Evolutionary conservation across 2,113 vertebrate genomes (phyloP).

Genomic region (Takifugu flavidus): DNA sequence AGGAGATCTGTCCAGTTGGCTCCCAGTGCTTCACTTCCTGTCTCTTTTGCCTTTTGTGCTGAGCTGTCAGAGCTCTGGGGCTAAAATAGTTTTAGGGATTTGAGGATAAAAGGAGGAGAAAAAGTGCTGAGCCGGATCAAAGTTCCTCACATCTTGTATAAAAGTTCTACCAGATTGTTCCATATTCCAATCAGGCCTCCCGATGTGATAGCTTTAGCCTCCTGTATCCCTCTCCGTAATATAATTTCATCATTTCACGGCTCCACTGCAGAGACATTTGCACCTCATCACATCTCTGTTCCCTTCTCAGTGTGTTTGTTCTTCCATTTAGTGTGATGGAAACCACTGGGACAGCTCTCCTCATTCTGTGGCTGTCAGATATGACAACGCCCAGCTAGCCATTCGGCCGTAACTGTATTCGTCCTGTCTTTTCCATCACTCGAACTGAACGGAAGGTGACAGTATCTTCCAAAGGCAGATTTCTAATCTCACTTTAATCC

Average conservation of each 20-base stretch:
- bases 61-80: constrained; percentile 38
- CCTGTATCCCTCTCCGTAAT: constrained; percentile 40
- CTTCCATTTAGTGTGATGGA: constrained; percentile 37
- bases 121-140: constrained; percentile 62
- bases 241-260: constrained; percentile 55
- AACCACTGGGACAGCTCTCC: constrained; percentile 20
- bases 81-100: constrained; percentile 58
- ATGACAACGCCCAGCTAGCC: constrained; percentile 25
- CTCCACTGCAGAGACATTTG: constrained; percentile 29
- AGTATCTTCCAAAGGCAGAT: constrained; percentile 33
- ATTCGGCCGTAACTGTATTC: constrained; percentile 24
- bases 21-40: constrained; percentile 20
- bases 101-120: constrained; percentile 27
- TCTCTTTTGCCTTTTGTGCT: constrained; percentile 52
- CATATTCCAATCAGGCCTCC: constrained; percentile 61
- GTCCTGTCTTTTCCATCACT: constrained; percentile 8
- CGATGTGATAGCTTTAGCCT: constrained; percentile 40
- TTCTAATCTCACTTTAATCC: constrained; percentile 55
- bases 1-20: constrained; percentile 27
- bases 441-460: constrained; percentile 14
- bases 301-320: constrained; percentile 35
- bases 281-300: constrained; percentile 47
- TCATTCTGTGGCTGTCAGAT: not conserved
- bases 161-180: constrained; percentile 55
- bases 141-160: constrained; percentile 32